phyloP scores from a whole-genome alignment of 1,140 invertebrate genomes.

The Drosophila navojoa region DNA sequence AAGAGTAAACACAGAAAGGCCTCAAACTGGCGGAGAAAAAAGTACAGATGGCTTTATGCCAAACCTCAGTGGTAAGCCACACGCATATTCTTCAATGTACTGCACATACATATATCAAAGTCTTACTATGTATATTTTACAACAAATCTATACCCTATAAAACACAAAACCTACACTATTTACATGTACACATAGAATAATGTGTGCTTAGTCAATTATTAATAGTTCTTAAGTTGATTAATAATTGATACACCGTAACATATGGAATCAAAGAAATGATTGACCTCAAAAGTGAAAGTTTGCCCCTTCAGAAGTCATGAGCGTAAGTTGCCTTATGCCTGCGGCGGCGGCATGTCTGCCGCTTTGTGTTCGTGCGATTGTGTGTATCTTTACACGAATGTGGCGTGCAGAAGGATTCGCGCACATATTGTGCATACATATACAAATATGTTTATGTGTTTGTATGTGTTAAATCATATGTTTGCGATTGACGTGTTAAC shows the following conservation, averaged over 20 bases:
- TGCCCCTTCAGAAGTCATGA: constrained; percentile 2
- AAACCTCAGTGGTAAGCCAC: constrained; percentile 80
- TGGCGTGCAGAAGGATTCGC: constrained; percentile 26
- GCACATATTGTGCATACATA: not conserved
- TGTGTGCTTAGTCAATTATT: constrained; percentile 7
- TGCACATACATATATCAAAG: constrained; percentile 6
- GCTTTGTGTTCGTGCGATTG: constrained; percentile 16
- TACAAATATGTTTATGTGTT: not conserved
- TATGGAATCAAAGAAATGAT: constrained; percentile 36
- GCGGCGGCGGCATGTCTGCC: constrained; percentile 39
- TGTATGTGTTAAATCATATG: constrained; percentile 17
- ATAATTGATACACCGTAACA: constrained; percentile 7
- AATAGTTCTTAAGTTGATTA: not conserved
- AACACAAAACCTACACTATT: not conserved
- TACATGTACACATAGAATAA: not conserved
- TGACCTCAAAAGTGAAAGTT: constrained; percentile 69
- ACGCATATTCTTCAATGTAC: constrained; percentile 7
- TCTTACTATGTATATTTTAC: constrained; percentile 1
- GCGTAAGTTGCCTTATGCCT: constrained; percentile 44
- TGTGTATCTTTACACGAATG: constrained; percentile 19
- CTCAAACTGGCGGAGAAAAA: constrained; percentile 82
- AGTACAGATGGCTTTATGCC: constrained; percentile 81
- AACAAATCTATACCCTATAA: constrained; percentile 16
- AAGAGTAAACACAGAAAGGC: constrained; percentile 26
- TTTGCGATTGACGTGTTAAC: constrained; percentile 3